phyloP scores from a whole-genome alignment of 1,140 invertebrate species.

The Drosophila sp. region DNA sequence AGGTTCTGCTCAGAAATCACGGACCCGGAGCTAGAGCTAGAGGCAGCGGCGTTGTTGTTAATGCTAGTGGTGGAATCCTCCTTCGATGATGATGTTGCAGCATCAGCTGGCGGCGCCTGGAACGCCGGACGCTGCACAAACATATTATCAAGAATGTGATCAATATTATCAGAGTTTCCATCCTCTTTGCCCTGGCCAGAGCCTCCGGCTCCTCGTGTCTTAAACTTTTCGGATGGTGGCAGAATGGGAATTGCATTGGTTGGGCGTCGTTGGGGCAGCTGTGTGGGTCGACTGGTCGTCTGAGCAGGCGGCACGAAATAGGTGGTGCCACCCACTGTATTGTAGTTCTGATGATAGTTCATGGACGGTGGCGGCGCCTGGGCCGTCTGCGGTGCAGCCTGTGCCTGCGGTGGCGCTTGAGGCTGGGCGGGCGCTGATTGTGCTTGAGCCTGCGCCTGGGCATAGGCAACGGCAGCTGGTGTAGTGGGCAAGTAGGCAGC shows the following conservation, averaged over 20 bases:
- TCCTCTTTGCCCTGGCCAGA: conserved; percentile 40
- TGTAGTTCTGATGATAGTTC: conserved; percentile 77
- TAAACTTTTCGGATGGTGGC: conserved; percentile 82
- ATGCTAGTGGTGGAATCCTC: conserved; percentile 34
- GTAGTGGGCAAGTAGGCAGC: conserved; percentile 66
- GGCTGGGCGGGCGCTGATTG: conserved; percentile 42
- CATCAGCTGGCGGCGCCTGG: conserved; percentile 53
- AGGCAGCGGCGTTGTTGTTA: background rate
- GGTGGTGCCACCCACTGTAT: conserved; percentile 82
- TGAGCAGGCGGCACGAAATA: conserved; percentile 81
- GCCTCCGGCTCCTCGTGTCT: conserved; percentile 44
- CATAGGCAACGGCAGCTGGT: conserved; percentile 65
- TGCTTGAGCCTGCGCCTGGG: conserved; percentile 51
- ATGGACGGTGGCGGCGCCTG: conserved; percentile 36
- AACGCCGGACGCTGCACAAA: conserved; percentile 85
- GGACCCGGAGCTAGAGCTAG: background rate
- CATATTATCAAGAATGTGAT: conserved; percentile 86
- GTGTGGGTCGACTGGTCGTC: conserved; percentile 63
- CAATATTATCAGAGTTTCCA: conserved; percentile 84
- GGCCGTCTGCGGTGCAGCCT: conserved; percentile 26
- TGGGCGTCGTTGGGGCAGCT: conserved; percentile 80
- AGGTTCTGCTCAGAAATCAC: conserved; percentile 53
- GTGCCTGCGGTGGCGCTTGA: conserved; percentile 40
- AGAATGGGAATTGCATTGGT: conserved; percentile 83
- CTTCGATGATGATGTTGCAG: conserved; percentile 21